Evolutionary conservation across 2,797 vertebrate genomes (phyloP).

Genomic region (Aldrovandia affinis): DNA sequence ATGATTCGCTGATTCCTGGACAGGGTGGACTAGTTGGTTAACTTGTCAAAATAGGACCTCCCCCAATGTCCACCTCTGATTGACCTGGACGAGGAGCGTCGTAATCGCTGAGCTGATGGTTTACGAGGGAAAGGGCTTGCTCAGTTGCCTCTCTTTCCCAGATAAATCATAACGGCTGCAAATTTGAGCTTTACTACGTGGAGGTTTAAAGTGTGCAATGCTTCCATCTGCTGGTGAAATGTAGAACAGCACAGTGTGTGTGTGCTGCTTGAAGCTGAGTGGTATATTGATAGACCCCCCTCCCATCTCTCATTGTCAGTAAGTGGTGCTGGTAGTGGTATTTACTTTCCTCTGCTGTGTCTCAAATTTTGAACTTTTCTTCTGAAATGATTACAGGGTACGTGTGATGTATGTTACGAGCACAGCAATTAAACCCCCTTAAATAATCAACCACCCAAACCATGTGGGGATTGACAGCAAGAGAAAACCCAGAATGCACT

Average conservation of each 20-base stretch:
- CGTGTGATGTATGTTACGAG: no score
- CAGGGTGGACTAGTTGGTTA: background rate
- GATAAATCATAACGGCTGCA: background rate
- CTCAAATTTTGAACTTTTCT: no score
- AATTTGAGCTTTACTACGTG: background rate
- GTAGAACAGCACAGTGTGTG: background rate
- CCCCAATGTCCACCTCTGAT: background rate
- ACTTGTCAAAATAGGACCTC: background rate
- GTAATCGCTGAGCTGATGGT: background rate
- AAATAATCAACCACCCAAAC: no score
- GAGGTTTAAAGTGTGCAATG: background rate
- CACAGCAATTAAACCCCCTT: no score
- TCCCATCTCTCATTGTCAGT: background rate
- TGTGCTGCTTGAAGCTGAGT: background rate
- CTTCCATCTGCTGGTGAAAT: conserved; percentile 65
- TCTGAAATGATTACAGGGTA: no score
- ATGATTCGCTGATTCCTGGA: background rate
- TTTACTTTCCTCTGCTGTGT: no score
- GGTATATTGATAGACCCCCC: background rate
- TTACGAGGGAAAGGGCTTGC: background rate
- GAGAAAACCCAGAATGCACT: no score
- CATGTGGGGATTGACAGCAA: no score
- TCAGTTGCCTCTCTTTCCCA: background rate
- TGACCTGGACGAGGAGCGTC: background rate
- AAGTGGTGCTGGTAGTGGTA: conserved; percentile 1